Evolutionary conservation across 2,888 invertebrate species (phyloP).

Genomic region (Lithosia quadra): DNA sequence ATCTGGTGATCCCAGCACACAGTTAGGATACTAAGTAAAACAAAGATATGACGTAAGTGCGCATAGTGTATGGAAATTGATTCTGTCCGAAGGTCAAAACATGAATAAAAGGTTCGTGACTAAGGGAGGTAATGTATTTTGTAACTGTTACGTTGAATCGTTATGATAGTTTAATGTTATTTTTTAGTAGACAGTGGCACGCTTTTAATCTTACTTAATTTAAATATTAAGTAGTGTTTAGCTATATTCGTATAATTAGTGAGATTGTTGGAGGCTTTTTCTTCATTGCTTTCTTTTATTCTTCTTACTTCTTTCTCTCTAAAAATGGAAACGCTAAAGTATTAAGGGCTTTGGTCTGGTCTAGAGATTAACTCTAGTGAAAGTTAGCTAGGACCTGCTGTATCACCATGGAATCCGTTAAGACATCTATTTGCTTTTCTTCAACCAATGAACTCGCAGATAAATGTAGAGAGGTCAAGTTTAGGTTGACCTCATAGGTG

Average conservation of each 20-base stretch:
- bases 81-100: conserved; percentile 25
- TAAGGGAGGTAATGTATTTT: not conserved
- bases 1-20: conserved; percentile 31
- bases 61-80: conserved; percentile 25
- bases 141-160: no score
- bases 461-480: no score
- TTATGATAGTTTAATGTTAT: not conserved
- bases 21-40: conserved; percentile 36
- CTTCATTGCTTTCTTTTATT: not conserved
- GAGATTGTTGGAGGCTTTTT: not conserved
- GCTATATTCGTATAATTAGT: not conserved
- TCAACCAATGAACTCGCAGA: no score
- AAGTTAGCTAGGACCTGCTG: no score
- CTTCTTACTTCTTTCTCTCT: not conserved
- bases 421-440: no score
- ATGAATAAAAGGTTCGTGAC: not conserved
- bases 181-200: not conserved
- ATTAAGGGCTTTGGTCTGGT: not conserved
- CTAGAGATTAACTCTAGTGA: not conserved
- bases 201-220: not conserved
- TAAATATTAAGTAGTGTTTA: not conserved
- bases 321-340: not conserved
- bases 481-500: no score
- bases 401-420: no score
- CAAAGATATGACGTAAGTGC: conserved; percentile 37